Conservation (phyloP, 2,797 vertebrate genomes). For the Allobates femoralis region DNA sequence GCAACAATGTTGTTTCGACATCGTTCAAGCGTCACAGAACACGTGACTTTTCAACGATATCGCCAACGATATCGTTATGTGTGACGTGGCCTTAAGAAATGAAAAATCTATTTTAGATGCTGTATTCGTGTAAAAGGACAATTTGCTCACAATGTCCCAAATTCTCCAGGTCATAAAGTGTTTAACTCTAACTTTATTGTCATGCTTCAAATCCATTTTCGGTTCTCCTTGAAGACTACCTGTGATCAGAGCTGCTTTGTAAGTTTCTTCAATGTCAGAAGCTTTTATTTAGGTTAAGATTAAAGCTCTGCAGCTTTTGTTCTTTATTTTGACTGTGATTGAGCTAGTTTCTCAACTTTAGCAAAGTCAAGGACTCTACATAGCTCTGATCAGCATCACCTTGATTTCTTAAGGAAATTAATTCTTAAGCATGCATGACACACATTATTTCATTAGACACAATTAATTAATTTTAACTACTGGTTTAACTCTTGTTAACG, state of each 20-base stretch:
- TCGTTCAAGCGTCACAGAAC: no score
- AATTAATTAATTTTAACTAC: neutral
- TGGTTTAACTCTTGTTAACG: neutral
- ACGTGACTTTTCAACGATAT: no score
- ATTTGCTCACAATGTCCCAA: neutral
- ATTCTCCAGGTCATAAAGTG: neutral
- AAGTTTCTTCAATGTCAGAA: constrained; percentile 1
- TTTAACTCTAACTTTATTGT: neutral
- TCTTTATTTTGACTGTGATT: constrained; percentile 19
- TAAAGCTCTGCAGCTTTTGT: neutral
- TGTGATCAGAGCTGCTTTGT: constrained; percentile 12
- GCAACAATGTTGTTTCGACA: no score
- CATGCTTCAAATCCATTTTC: neutral
- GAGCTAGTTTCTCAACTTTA: constrained; percentile 1
- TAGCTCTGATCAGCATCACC: neutral
- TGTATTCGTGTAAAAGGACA: neutral
- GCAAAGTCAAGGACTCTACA: constrained; percentile 28
- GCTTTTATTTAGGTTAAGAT: constrained; percentile 19
- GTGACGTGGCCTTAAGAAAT: no score
- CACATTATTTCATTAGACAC: neutral
- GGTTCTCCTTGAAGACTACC: neutral
- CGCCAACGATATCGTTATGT: no score
- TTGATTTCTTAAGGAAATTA: constrained; percentile 21
- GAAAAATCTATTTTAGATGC: neutral
- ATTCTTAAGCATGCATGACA: neutral